Evolutionary conservation across 2,888 invertebrate genomes (phyloP).

Genomic region (Spialia ferax): DNA sequence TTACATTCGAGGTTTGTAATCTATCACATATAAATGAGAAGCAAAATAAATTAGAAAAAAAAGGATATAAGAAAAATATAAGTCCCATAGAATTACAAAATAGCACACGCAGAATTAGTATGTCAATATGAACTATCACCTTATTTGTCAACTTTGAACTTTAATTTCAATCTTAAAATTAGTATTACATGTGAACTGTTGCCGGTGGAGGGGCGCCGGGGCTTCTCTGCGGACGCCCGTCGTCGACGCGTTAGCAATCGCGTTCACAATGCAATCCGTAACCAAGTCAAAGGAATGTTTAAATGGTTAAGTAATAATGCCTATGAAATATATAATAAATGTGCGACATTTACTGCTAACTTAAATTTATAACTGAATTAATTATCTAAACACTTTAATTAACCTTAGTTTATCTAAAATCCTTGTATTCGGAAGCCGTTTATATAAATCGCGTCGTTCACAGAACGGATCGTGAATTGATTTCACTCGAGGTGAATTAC

Average conservation of each 20-base stretch:
- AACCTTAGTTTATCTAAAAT: slow-evolving; percentile 79
- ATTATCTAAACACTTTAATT: slow-evolving; percentile 80
- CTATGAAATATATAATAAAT: slow-evolving; percentile 79
- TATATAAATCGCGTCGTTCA: slow-evolving; percentile 79
- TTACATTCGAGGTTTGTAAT: slow-evolving; percentile 81
- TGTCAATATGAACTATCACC: slow-evolving; percentile 83
- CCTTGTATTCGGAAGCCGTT: slow-evolving; percentile 82
- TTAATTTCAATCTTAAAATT: slow-evolving; percentile 81
- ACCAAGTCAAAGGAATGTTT: slow-evolving; percentile 85
- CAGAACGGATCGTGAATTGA: slow-evolving; percentile 83
- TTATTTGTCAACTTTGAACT: slow-evolving; percentile 84
- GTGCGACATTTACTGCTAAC: slow-evolving; percentile 84
- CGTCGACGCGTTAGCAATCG: not conserved
- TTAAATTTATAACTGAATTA: slow-evolving; percentile 86
- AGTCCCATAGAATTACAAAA: slow-evolving; percentile 76
- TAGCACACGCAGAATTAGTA: slow-evolving; percentile 77
- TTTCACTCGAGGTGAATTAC: slow-evolving; percentile 80
- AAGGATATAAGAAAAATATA: slow-evolving; percentile 73
- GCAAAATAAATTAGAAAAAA: slow-evolving; percentile 81
- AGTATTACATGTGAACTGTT: slow-evolving; percentile 69
- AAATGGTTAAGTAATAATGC: slow-evolving; percentile 85
- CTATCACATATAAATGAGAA: slow-evolving; percentile 76
- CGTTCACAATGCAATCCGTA: slow-evolving; percentile 71
- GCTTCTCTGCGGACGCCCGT: not conserved
- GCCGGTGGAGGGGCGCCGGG: slow-evolving; percentile 43